Evolutionary conservation across 2,113 vertebrate genomes (phyloP), one percentile per base, ranked within the genome.

Genomic region (Pluvianellus socialis): DNA sequence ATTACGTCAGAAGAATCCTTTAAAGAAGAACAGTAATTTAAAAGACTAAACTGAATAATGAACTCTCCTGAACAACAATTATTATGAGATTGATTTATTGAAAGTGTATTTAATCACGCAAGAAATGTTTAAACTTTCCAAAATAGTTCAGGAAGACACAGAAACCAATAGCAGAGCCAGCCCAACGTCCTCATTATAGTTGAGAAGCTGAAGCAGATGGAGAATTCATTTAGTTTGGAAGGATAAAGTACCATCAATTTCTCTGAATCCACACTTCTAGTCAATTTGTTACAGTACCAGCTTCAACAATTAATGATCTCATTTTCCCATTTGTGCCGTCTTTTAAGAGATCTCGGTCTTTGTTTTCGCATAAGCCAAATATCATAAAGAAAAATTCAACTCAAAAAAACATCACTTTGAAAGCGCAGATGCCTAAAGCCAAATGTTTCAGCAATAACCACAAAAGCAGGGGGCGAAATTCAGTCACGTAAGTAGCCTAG

Each of bases 21-120:
- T 97, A 97, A 97, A 96, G 88, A 97, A 96, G 94, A 96, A 96
- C 88, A 88, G 90, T 95, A 97, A 98, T 97, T 88, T 97, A 98
- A 98, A 98, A 97, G 94, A 91, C 94, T 97, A 97, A 97, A 97
- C 75, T 94, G 91, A 98, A 98, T 97, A 98, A 97, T 98, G 92
- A 97, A 98, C 93, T 97, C 94, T 95, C 92, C 93, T 95, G 92
- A 97, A 98, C 74, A 98, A 97, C 97, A 98, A 98, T 97, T 96
- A 98, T 97, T 97, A 96, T 91, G 59, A 96, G 96, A 97, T 93
- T 97, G 96, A 98, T 97, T 98, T 97, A 97, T 86, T 96, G 80
- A 97, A 98, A 97, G 92, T 94, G 80, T 97, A 97, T 94, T 98
- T 98, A 96, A 97, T 98, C 94, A 97, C 94, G 95, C 74, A 96